Evolutionary conservation across 2,888 invertebrate genomes (phyloP).

Genomic region (Sylvicola fuscatus): DNA sequence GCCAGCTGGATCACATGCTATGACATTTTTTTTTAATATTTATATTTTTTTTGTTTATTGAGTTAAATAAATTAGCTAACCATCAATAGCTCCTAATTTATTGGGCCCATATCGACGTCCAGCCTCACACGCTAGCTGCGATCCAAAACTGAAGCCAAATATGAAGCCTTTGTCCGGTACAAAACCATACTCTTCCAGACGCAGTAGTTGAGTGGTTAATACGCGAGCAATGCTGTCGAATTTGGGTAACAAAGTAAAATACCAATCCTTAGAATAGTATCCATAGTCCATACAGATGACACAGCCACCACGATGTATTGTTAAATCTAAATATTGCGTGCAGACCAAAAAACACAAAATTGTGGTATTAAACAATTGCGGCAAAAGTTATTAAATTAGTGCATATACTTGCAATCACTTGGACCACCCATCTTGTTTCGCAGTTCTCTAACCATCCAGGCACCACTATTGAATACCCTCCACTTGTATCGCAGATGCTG

Average conservation of each 20-base stretch:
- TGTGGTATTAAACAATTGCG: too few relatives aligned
- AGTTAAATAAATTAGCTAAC: constrained; percentile 11
- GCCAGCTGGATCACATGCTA: constrained; percentile 24
- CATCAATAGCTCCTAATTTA: constrained; percentile 18
- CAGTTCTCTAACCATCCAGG: constrained; percentile 24
- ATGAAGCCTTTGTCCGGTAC: constrained; percentile 15
- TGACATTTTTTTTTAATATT: background rate
- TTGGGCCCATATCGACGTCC: constrained; percentile 14
- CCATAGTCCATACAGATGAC: constrained; percentile 22
- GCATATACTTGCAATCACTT: constrained; percentile 15
- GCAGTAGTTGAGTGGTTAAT: constrained; percentile 13
- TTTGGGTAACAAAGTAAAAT: constrained; percentile 16
- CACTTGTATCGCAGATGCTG: constrained; percentile 13
- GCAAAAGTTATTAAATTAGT: too few relatives aligned
- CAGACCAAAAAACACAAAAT: background rate
- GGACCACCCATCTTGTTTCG: constrained; percentile 15
- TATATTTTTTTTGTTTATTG: background rate
- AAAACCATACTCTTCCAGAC: constrained; percentile 15
- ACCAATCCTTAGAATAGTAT: constrained; percentile 11
- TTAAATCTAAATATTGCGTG: constrained; percentile 12
- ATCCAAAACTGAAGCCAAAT: constrained; percentile 24
- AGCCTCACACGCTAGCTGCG: constrained; percentile 18
- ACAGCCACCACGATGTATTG: constrained; percentile 19
- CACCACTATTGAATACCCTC: constrained; percentile 18
- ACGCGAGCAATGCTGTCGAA: constrained; percentile 14